Evolutionary conservation across 2,888 invertebrate genomes (phyloP), one percentile per base, ranked within the genome.

Genomic region (Linyphia triangularis): DNA sequence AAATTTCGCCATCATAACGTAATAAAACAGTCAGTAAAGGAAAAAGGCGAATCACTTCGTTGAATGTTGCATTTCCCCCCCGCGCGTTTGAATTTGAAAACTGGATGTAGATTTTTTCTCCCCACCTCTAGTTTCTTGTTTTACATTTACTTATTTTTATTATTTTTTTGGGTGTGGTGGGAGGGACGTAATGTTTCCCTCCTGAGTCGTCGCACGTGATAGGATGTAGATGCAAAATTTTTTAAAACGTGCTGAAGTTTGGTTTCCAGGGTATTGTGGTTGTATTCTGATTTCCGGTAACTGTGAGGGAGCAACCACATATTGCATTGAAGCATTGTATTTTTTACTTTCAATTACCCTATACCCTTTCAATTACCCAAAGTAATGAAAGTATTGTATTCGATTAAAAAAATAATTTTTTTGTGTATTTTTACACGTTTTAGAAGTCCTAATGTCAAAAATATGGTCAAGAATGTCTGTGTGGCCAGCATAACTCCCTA

Each of bases 21-120:
- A 86, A 86, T 86, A 86, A 86, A 86, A 86, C 86, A 86, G 86
- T 86, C 86, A 86, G 86, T 86, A 86, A 86, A 86, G 86, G 81
- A 86, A 86, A 86, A 65, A 81, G 79, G 73, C 73, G 86, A 75
- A 86, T 86, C 86, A 81, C 73, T 86, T 65, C 86, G 19, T 28
- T 40, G 81, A 81, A 81, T 73, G 61, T 79, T 65, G 81, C 73
- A 81, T 79, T 75, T 67, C 59, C 22, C 19, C 72, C 73, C 67
- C 67, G 84, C 33, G 33, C 5, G 51, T 51, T 73, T 79, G 85
- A 72, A 70, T 75, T 86, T 73, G 26, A 10, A n/a, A 51, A 51
- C 13, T 26, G 19, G 10, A 28, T 77, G n/a, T 78, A 51, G 10
- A 37, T 59, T 77, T 77, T 57, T 22, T 63, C 19, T 51, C 5